Evolutionary conservation across 2,888 invertebrate species (phyloP), one percentile per base, ranked within the genome.

Genomic region (Frankliniella fusca): DNA sequence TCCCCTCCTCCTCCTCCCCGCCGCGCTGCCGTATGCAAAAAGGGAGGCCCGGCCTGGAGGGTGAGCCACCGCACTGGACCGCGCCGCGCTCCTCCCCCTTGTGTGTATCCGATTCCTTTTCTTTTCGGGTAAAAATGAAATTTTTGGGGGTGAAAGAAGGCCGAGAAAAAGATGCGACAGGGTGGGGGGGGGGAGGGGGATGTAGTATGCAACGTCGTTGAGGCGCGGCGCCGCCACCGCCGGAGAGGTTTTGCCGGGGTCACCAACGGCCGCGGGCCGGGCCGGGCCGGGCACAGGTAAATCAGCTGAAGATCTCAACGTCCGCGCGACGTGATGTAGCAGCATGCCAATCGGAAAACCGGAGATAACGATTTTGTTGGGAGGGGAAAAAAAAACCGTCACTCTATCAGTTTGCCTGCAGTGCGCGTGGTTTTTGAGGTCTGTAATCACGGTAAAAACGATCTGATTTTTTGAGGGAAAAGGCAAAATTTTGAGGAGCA

Each of bases 171-270:
- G 70, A 70, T 70, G 80, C 61, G 61, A 80, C 80, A 48, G 61
- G 76, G 80, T 65, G 81, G 82, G 82, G 81, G 81, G 82, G 81
- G 82, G 82, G 82, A 83, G 81, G 48, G 81, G n/a, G 38, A 65
- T 10, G 48, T n/a, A n/a, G 5, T 38, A 38, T 38, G 38, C 54
- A 9, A 23, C 61, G 61, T 81, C 81, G 48, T 23, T 48, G 81
- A n/a, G 10, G 81, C 81, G 61, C 15, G 54, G 15, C 23, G 70
- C 70, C 20, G 70, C 7, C 23, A 27, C 70, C 7, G n/a, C 23
- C 23, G 27, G 23, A 12, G 70, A 23, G 70, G 70, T 9, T 10
- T 23, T 27, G 70, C 70, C 23, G 61, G 23, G 70, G 70, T 76
- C 70, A 76, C 27, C 70, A 76, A 76, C 70, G 70, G 70, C 70